These are phyloP conservation scores for Calephelis perditalis DNA, from an alignment of 2,888 invertebrate species.

Conservation along the genomic window DNA sequence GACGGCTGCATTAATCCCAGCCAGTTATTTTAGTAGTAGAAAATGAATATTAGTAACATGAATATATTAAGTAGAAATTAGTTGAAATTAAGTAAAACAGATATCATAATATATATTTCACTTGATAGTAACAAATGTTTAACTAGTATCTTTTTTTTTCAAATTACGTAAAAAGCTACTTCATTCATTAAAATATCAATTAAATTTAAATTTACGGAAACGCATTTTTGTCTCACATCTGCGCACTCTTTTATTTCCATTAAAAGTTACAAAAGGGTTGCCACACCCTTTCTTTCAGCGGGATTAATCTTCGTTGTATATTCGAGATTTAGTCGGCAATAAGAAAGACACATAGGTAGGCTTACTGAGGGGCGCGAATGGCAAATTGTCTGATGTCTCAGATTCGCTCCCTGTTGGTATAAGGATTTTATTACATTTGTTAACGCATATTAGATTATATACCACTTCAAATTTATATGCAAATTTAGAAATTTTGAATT, in stretches of 20 bases:
- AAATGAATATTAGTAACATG: no score
- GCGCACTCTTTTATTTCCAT: conserved; percentile 25
- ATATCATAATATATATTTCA: no score
- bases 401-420: conserved; percentile 53
- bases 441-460: conserved; percentile 71
- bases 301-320: conserved; percentile 77
- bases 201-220: conserved; percentile 8
- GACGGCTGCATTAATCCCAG: no score
- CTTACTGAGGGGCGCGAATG: conserved; percentile 62
- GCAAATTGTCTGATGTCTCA: conserved; percentile 78
- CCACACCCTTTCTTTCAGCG: conserved; percentile 71
- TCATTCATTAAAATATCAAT: conserved; percentile 15
- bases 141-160: no score
- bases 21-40: no score
- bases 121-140: no score
- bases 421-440: conserved; percentile 75
- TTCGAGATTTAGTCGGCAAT: conserved; percentile 75
- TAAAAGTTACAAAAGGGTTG: conserved; percentile 46
- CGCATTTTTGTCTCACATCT: conserved; percentile 22
- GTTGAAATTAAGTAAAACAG: no score
- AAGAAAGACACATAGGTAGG: conserved; percentile 77
- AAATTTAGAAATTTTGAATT: conserved; percentile 42
- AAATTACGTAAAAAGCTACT: conserved; percentile 1
- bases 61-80: no score
- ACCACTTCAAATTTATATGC: conserved; percentile 60